Evolutionary conservation across 2,888 invertebrate genomes (phyloP).

Genomic region (Cyclophora punctaria): DNA sequence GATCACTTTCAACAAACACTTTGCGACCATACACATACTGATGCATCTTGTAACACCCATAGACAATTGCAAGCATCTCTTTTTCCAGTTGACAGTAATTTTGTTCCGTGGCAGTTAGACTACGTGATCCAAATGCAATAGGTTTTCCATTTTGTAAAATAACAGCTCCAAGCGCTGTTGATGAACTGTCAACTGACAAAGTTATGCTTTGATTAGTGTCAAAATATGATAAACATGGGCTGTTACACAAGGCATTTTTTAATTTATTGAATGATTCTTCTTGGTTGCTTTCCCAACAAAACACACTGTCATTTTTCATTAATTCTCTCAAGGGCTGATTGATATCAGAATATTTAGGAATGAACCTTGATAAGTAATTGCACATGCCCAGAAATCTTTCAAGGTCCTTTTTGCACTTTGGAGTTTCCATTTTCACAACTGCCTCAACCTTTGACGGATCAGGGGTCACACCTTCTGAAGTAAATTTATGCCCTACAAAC

Average conservation of each 20-base stretch:
- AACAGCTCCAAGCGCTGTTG: slow-evolving; percentile 8
- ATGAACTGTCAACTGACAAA: slow-evolving; percentile 8
- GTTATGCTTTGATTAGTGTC: slow-evolving; percentile 3
- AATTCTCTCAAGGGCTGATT: slow-evolving; percentile 4
- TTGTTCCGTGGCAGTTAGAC: slow-evolving; percentile 3
- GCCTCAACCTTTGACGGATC: slow-evolving; percentile 8
- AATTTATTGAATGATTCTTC: slow-evolving; percentile 3
- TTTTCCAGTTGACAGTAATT: slow-evolving; percentile 9
- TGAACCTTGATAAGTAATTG: slow-evolving; percentile 10
- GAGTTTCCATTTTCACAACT: slow-evolving; percentile 8
- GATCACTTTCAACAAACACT: slow-evolving; percentile 19
- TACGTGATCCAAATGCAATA: slow-evolving; percentile 10
- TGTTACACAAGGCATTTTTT: slow-evolving; percentile 6
- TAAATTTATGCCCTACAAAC: slow-evolving; percentile 8
- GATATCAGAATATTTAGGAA: slow-evolving; percentile 8
- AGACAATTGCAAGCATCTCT: slow-evolving; percentile 7
- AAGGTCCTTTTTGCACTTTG: slow-evolving; percentile 4
- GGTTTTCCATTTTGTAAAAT: slow-evolving; percentile 9
- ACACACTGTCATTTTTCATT: slow-evolving; percentile 7
- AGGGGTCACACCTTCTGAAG: slow-evolving; percentile 4
- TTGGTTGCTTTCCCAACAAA: slow-evolving; percentile 8
- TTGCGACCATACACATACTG: no score
- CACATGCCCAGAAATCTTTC: slow-evolving; percentile 12
- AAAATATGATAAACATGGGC: slow-evolving; percentile 8
- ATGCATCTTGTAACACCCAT: slow-evolving; percentile 6